Evolutionary conservation across 2,888 invertebrate genomes (phyloP).

Genomic region (Arge pagana): DNA sequence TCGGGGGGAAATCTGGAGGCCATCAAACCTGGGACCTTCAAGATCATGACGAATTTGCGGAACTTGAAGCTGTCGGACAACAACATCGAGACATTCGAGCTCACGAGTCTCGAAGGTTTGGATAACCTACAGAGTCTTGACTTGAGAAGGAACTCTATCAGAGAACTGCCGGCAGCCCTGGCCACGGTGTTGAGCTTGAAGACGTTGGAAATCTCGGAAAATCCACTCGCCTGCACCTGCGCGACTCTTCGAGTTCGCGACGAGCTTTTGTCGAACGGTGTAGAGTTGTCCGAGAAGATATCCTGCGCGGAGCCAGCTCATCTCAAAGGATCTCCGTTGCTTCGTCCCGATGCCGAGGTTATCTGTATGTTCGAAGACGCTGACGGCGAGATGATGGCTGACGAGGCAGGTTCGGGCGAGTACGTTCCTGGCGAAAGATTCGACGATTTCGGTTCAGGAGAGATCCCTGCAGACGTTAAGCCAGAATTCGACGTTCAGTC

Average conservation of each 20-base stretch:
- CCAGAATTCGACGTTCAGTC: neutral
- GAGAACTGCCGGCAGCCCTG: slow-evolving; percentile 66
- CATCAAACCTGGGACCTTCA: slow-evolving; percentile 63
- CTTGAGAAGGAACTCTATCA: slow-evolving; percentile 67
- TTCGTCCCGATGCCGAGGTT: slow-evolving; percentile 60
- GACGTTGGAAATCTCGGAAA: slow-evolving; percentile 69
- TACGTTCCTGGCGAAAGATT: slow-evolving; percentile 58
- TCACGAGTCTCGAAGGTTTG: slow-evolving; percentile 61
- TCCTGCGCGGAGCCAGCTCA: slow-evolving; percentile 64
- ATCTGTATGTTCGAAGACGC: slow-evolving; percentile 46
- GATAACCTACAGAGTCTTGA: slow-evolving; percentile 66
- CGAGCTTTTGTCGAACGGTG: slow-evolving; percentile 57
- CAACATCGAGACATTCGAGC: slow-evolving; percentile 62
- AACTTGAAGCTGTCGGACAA: slow-evolving; percentile 68
- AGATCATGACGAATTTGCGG: slow-evolving; percentile 64
- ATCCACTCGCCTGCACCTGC: slow-evolving; percentile 74
- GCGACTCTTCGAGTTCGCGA: slow-evolving; percentile 69
- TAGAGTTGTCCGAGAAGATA: slow-evolving; percentile 55
- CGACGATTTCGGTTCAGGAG: neutral
- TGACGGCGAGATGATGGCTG: slow-evolving; percentile 48
- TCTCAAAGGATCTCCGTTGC: slow-evolving; percentile 62
- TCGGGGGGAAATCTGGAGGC: slow-evolving; percentile 67
- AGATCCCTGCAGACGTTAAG: neutral
- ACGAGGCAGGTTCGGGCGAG: slow-evolving; percentile 54
- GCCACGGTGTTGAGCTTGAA: slow-evolving; percentile 63